These are phyloP conservation scores for Ophiodon elongatus DNA, from an alignment of 2,113 vertebrate genomes.

Conservation along the genomic window DNA sequence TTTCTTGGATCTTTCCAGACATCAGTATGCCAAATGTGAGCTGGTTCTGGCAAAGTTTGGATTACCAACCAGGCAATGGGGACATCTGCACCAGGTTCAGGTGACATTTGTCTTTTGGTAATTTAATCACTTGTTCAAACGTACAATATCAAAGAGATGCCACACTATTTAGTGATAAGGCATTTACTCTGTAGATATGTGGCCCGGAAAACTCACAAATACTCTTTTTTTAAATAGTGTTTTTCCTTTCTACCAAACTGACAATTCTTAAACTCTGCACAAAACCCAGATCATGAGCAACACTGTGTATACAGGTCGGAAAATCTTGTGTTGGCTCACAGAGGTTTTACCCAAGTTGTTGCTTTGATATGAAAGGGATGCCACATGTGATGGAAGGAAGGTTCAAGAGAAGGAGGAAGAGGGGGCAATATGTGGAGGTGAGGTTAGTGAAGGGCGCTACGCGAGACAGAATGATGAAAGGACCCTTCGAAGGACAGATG, in stretches of 20 bases:
- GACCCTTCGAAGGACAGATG: conserved; percentile 65
- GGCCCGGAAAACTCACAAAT: not conserved
- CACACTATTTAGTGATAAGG: not conserved
- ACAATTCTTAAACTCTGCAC: not conserved
- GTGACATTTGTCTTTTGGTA: not conserved
- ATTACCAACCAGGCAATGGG: not conserved
- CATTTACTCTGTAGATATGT: not conserved
- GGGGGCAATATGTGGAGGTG: not conserved
- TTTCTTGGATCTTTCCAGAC: not conserved
- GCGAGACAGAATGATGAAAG: conserved; percentile 57
- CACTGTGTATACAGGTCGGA: not conserved
- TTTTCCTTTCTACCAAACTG: not conserved
- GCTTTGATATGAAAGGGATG: not conserved
- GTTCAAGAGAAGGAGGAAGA: conserved; percentile 1
- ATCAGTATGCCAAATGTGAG: not conserved
- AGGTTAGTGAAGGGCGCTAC: conserved; percentile 11
- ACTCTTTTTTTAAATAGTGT: not conserved
- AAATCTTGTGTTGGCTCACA: not conserved
- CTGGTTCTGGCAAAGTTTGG: not conserved
- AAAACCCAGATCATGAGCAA: not conserved
- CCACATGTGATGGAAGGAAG: conserved; percentile 12
- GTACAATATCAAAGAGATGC: not conserved
- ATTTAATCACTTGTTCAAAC: not conserved
- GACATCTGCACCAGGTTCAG: not conserved
- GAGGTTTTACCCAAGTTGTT: not conserved